phyloP scores from a whole-genome alignment of 2,888 invertebrate genomes.

The Gari tellinella region DNA sequence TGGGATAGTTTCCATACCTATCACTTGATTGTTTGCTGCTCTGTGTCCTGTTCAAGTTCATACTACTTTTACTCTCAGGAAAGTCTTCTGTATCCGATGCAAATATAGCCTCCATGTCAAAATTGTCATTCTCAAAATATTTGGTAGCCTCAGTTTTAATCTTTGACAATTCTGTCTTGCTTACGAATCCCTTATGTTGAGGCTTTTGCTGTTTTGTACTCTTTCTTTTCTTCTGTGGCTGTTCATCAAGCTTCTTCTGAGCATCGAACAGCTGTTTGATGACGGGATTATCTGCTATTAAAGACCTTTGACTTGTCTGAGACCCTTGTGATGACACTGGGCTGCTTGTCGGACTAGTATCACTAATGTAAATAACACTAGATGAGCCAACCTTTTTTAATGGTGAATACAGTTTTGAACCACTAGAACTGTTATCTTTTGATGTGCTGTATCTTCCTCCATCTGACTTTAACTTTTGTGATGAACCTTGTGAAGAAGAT shows the following conservation, averaged over 20 bases:
- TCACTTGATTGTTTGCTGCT: slow-evolving; percentile 28
- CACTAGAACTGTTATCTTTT: slow-evolving; percentile 3
- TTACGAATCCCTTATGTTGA: slow-evolving; percentile 8
- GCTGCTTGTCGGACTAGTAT: slow-evolving; percentile 47
- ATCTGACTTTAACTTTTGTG: neutral
- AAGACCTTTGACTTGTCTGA: neutral
- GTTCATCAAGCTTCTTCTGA: slow-evolving; percentile 46
- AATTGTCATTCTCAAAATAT: slow-evolving; percentile 45
- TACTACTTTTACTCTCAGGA: slow-evolving; percentile 5
- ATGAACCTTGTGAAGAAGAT: neutral
- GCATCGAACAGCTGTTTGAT: slow-evolving; percentile 68
- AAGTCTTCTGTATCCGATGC: slow-evolving; percentile 55
- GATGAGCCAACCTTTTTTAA: slow-evolving; percentile 60
- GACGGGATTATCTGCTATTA: slow-evolving; percentile 38
- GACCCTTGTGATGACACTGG: slow-evolving; percentile 48
- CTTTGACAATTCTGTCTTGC: slow-evolving; percentile 14
- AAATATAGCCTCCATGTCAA: slow-evolving; percentile 52
- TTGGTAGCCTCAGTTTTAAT: slow-evolving; percentile 30
- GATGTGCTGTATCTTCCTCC: neutral
- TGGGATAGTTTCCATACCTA: slow-evolving; percentile 60
- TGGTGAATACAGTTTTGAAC: slow-evolving; percentile 66
- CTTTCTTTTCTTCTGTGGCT: slow-evolving; percentile 30
- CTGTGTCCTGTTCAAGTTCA: too few species aligned
- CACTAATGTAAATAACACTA: slow-evolving; percentile 60
- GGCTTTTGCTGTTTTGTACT: slow-evolving; percentile 18